phyloP scores from a whole-genome alignment of 2,888 invertebrate genomes.

The Pyrgus malvae region DNA sequence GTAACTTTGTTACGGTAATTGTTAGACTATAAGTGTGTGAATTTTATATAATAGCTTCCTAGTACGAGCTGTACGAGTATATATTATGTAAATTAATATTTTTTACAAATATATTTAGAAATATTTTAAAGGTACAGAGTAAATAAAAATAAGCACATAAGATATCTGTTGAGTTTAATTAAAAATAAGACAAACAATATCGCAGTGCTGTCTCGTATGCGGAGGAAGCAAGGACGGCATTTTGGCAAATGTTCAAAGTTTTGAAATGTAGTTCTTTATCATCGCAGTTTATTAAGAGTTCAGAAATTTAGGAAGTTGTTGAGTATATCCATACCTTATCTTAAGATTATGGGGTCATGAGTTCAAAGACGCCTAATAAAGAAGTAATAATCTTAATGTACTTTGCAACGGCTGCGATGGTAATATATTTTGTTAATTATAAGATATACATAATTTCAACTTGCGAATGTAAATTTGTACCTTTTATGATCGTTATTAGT shows the following conservation, averaged over 20 bases:
- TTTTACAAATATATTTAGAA: neutral
- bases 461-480: no score
- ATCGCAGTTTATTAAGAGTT: slow-evolving; percentile 37
- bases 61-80: no score
- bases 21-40: no score
- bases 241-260: slow-evolving; percentile 62
- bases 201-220: slow-evolving; percentile 55
- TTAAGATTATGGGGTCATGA: slow-evolving; percentile 32
- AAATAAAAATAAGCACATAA: slow-evolving; percentile 9
- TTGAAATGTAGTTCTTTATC: slow-evolving; percentile 45
- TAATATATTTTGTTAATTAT: neutral
- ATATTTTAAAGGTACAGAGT: neutral
- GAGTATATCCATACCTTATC: slow-evolving; percentile 28
- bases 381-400: slow-evolving; percentile 4
- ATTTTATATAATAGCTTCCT: no score
- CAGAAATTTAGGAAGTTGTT: slow-evolving; percentile 35
- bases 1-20: no score
- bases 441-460: no score
- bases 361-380: slow-evolving; percentile 29
- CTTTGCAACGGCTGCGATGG: neutral
- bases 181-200: slow-evolving; percentile 38
- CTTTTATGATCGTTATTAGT: no score
- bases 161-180: slow-evolving; percentile 12
- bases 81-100: no score
- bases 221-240: slow-evolving; percentile 54